A percentile compares a stretch with the other conserved stretches of the same genome.
These are phyloP conservation scores for Taurulus bubalis DNA, from an alignment of 2,113 vertebrate genomes.

Conservation along the genomic window DNA sequence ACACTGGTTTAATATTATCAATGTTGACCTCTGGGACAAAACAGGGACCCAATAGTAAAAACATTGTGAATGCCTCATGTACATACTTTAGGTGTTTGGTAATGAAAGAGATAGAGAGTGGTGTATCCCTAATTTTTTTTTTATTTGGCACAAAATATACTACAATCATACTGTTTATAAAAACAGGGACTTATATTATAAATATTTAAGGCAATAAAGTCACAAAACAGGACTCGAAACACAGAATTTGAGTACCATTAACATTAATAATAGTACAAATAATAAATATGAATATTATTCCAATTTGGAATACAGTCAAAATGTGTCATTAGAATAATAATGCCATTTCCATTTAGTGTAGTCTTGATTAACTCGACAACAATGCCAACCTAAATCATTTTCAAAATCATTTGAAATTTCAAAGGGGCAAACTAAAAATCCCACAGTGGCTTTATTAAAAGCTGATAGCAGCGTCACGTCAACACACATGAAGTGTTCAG, in stretches of 20 bases:
- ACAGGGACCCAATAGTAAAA: not conserved
- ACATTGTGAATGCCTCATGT: not conserved
- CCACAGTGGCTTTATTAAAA: not conserved
- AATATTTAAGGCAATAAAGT: not conserved
- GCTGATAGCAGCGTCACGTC: constrained; percentile 43
- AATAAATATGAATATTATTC: constrained; percentile 18
- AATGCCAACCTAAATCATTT: not conserved
- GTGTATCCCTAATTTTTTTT: not conserved
- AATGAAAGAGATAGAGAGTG: not conserved
- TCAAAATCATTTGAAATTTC: not conserved
- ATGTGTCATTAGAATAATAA: not conserved
- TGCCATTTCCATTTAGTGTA: not conserved
- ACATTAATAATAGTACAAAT: not conserved
- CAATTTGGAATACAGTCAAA: constrained; percentile 35
- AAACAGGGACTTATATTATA: not conserved
- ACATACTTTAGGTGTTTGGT: not conserved
- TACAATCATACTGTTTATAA: constrained; percentile 1
- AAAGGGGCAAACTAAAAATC: not conserved
- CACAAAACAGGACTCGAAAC: not conserved
- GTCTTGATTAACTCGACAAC: not conserved
- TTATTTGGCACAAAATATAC: not conserved
- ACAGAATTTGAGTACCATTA: not conserved
- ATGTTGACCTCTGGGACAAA: not conserved
- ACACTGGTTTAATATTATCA: not conserved
- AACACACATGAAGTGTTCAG: constrained; percentile 52